Percentiles rank a stretch among this genome's conserved stretches.
Evolutionary conservation across 2,888 invertebrate genomes (phyloP).

Genomic region (Hydrotaea cyrtoneurina): DNA sequence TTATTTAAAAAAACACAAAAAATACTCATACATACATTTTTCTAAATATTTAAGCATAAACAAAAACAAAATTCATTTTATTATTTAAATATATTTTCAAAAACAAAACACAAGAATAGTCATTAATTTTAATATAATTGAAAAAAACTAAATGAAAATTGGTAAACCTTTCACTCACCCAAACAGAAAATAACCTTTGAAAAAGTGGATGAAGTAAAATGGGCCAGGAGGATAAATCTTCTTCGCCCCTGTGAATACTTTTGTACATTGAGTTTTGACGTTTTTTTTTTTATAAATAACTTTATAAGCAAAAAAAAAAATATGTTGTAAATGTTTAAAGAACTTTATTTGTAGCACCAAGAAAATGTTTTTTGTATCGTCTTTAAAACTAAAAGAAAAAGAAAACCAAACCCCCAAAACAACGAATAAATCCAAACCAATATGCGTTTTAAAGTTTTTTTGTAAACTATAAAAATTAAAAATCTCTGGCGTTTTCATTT

Average conservation of each 20-base stretch:
- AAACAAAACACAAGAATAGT: slow-evolving; percentile 44
- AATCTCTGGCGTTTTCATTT: not conserved
- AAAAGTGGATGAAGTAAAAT: too few species aligned
- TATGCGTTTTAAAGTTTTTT: slow-evolving; percentile 20
- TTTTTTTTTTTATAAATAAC: not conserved
- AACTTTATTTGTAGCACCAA: not conserved
- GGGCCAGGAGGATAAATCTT: not conserved
- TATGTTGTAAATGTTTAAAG: slow-evolving; percentile 1
- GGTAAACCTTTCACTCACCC: not conserved
- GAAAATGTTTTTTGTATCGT: not conserved
- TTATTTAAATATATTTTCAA: slow-evolving; percentile 16
- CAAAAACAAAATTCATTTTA: slow-evolving; percentile 37
- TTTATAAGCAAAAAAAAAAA: not conserved
- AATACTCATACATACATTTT: slow-evolving; percentile 56
- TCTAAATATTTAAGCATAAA: slow-evolving; percentile 63
- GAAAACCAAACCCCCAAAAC: not conserved
- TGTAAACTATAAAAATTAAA: slow-evolving; percentile 27
- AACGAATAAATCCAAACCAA: slow-evolving; percentile 15
- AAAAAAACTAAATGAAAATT: not conserved
- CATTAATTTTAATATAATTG: slow-evolving; percentile 55
- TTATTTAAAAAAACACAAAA: slow-evolving; percentile 25
- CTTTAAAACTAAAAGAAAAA: not conserved
- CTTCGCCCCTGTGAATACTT: not conserved
- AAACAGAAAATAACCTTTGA: not conserved
- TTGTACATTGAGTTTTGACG: not conserved